These are phyloP conservation scores for Ammodramus savannarum DNA, from an alignment of 2,113 vertebrate genomes.

Conservation along the genomic window DNA sequence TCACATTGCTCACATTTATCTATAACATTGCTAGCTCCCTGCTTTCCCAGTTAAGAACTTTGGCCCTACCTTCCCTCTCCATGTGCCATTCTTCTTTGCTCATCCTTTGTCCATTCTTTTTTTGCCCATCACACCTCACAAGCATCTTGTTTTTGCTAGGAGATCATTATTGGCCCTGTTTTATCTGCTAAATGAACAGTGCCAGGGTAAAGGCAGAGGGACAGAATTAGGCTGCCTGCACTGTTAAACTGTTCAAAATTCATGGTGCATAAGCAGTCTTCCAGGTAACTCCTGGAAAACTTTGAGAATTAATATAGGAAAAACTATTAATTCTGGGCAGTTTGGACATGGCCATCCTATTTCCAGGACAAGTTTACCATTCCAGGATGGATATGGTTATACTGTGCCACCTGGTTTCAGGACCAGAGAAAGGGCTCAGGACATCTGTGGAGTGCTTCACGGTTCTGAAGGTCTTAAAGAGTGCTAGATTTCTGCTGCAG, in stretches of 20 bases:
- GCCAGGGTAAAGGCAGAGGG: neutral
- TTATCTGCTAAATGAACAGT: neutral
- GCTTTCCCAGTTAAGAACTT: neutral
- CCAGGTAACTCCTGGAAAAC: neutral
- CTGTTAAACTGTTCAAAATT: neutral
- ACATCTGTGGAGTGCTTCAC: neutral
- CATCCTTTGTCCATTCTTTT: neutral
- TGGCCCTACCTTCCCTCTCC: neutral
- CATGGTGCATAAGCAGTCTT: neutral
- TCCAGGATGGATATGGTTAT: neutral
- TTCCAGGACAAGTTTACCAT: neutral
- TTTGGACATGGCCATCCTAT: neutral
- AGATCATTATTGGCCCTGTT: neutral
- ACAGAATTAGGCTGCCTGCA: neutral
- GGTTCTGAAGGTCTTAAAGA: neutral
- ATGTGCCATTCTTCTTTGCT: neutral
- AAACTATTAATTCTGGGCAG: neutral
- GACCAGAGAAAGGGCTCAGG: neutral
- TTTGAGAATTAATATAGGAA: neutral
- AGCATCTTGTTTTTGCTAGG: neutral
- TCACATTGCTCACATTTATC: neutral
- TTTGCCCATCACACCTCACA: neutral
- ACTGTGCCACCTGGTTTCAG: neutral
- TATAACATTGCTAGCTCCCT: neutral
- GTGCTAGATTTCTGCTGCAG: neutral